Percentiles rank a stretch among this genome's conserved stretches.
Conservation (phyloP, 2,797 vertebrate genomes). For the Echeneis naucrates region DNA sequence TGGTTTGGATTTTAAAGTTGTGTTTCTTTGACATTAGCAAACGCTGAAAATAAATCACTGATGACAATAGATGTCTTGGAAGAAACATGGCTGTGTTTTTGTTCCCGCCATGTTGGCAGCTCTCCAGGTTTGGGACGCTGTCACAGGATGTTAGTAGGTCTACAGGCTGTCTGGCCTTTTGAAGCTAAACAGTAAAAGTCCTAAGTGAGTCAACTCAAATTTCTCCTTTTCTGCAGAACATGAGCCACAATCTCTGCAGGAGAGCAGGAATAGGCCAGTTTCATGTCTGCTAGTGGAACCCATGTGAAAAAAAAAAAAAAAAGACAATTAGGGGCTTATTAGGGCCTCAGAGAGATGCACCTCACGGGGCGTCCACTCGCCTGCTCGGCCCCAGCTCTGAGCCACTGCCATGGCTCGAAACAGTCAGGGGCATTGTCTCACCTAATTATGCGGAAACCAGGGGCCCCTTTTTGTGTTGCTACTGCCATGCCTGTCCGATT, state of each 20-base stretch:
- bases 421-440: conserved; percentile 95
- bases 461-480: conserved; percentile 91
- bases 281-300: conserved; percentile 71
- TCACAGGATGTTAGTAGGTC: conserved; percentile 49
- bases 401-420: conserved; percentile 90
- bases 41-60: neutral
- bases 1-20: neutral
- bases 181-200: conserved; percentile 53
- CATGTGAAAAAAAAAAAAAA: conserved; percentile 88
- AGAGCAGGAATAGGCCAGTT: conserved; percentile 66
- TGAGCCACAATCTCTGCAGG: conserved; percentile 62
- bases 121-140: conserved; percentile 43
- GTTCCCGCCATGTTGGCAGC: conserved; percentile 16
- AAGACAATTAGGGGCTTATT: conserved; percentile 95
- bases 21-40: neutral
- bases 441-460: conserved; percentile 90
- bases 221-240: conserved; percentile 44
- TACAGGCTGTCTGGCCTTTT: conserved; percentile 43
- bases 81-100: neutral
- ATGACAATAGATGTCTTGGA: neutral
- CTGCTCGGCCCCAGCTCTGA: conserved; percentile 86
- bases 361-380: conserved; percentile 86
- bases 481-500: conserved; percentile 93
- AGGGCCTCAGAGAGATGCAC: conserved; percentile 88
- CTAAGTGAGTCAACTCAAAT: conserved; percentile 50